Base-by-base conservation (phyloP, 2,888 invertebrate genomes). In the Drosophila fungiperda region DNA sequence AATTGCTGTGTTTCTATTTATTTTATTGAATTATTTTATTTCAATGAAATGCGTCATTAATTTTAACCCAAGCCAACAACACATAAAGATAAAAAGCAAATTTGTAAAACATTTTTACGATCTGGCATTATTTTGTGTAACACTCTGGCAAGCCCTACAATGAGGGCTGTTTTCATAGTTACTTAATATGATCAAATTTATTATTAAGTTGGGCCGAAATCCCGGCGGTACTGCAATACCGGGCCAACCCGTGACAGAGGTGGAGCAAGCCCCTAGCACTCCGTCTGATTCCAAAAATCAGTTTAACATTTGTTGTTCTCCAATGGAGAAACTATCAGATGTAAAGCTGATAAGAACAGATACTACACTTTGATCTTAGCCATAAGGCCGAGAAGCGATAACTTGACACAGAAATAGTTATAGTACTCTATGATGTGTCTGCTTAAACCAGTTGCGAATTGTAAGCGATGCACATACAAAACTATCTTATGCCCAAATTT, bases 291-390 rank as follows among this genome's bases (percentile, higher is more conserved):
- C 36, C 66, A 57, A 60, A 38, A 55, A 55, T 55, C 54, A 55
- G 69, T 69, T 74, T 72, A 75, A 75, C 68, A 73, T 75, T 73
- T 73, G 68, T 68, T 73, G 68, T 75, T 23, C 70, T 67, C 68
- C 70, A 70, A 68, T 70, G 68, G 68, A 68, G 68, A 68, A 70
- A 70, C 61, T 75, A 75, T 73, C 74, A 68, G 68, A 68, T 29
- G 64, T 75, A 64, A 73, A 68, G 74, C 73, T 73, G 64, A 73
- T 72, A 73, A 72, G 72, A 73, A 67, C 73, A 71, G 71, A 71
- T 60, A 74, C 63, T 68, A 74, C 63, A 68, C 69, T 75, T 65
- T 73, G 68, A 64, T 74, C 73, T 73, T 73, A 64, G 69, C 69
- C 54, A 55, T 55, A 38, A 55, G 54, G 54, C 38, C 38, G 38